Evolutionary conservation across 2,797 vertebrate genomes (phyloP), one percentile per base, ranked within the genome.

Genomic region (Cheirogaleus major): DNA sequence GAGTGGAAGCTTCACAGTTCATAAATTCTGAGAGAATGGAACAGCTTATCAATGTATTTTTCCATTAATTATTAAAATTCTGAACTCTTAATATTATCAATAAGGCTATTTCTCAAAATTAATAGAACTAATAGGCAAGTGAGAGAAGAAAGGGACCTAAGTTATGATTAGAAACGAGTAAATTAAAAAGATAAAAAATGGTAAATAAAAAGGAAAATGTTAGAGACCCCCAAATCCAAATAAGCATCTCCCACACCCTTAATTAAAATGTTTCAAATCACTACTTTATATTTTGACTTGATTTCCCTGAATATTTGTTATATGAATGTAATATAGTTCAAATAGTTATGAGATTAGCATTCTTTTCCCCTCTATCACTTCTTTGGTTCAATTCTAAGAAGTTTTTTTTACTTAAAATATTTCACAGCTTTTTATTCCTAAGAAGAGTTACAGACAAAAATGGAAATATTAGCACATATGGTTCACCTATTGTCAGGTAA

Each of bases 1-100:
- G 25, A 83, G 57, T 14, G 32, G 55, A 79, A 86, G 11, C 9
- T 27, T 79, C 59, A 78, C 3, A 23, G 52, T 87, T 94, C 18
- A 81, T 78, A 76, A 57, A 95, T 79, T 94, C 45, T 57, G 22
- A 95, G 59, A 72, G 35, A 89, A 65, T 27, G 76, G 76, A 82
- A 78, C 18, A 55, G 3, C 22, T 55, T 20, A 83, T 3, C 30
- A 63, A 10, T 89, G 0, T 48, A 8, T 72, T 92, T 65, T 72
- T 78, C 35, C 10, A 55, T 93, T 32, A 45, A 20, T 43, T 61
- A 76, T 45, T 91, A 69, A 41, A 43, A 61, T 80, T 90, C 23
- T 75, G 14, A 89, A 70, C 50, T 76, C 59, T 89, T 72, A 43
- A 55, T 91, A 7, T 61, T 89, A 85, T 79, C 43, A 86, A 1